A percentile compares a stretch with the other conserved stretches of the same genome.
phyloP scores from a whole-genome alignment of 2,797 vertebrate genomes.

The Serranus cabrilla region DNA sequence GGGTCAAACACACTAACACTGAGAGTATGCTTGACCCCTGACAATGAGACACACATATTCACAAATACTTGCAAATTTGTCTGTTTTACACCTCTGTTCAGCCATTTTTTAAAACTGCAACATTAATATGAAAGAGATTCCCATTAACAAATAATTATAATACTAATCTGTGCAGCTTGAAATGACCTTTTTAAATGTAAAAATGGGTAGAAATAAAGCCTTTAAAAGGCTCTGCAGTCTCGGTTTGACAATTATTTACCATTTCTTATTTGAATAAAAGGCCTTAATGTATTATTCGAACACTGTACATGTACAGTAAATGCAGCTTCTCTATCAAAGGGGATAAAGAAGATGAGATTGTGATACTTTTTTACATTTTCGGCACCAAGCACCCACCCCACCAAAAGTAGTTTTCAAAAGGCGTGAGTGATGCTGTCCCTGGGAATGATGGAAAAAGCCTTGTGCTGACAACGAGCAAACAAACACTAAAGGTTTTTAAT shows the following conservation, averaged over 20 bases:
- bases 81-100: not conserved
- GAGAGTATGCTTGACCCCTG: slow-evolving; percentile 68
- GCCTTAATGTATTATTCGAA: not conserved
- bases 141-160: not conserved
- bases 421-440: slow-evolving; percentile 38
- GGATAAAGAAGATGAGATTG: not conserved
- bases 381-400: not conserved
- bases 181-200: not conserved
- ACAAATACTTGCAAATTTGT: not conserved
- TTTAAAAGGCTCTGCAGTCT: not conserved
- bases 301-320: not conserved
- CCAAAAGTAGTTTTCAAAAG: slow-evolving; percentile 50
- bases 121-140: not conserved
- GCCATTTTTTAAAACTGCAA: not conserved
- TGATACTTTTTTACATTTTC: not conserved
- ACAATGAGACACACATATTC: slow-evolving; percentile 9
- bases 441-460: slow-evolving; percentile 69
- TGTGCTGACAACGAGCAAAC: slow-evolving; percentile 77
- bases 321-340: not conserved
- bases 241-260: not conserved
- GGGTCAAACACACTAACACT: slow-evolving; percentile 49
- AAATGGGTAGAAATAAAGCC: not conserved
- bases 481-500: slow-evolving; percentile 79
- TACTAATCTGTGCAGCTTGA: not conserved
- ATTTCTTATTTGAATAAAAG: not conserved